Evolutionary conservation across 2,888 invertebrate species (phyloP).

Genomic region (Volucella zonaria): DNA sequence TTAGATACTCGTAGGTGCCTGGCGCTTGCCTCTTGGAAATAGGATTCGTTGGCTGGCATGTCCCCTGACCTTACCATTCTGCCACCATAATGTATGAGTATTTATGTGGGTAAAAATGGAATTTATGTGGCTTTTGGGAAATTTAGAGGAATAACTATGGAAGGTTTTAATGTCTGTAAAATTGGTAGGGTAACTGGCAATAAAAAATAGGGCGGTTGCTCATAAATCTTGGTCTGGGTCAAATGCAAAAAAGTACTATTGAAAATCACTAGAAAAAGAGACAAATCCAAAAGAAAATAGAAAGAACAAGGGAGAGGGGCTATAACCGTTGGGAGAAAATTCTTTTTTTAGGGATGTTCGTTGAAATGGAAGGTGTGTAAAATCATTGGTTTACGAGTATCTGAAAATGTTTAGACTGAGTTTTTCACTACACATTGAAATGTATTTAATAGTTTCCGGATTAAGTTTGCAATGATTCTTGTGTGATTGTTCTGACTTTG

Average conservation of each 20-base stretch:
- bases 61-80: slow-evolving; percentile 64
- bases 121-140: slow-evolving; percentile 73
- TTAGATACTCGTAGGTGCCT: slow-evolving; percentile 50
- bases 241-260: slow-evolving; percentile 63
- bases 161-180: slow-evolving; percentile 73
- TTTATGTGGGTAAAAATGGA: slow-evolving; percentile 72
- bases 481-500: too few species aligned
- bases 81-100: slow-evolving; percentile 72
- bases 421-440: background rate
- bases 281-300: slow-evolving; percentile 21
- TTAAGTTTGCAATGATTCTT: too few species aligned
- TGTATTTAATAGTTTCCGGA: background rate
- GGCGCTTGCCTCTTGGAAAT: background rate
- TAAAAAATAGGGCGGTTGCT: slow-evolving; percentile 69
- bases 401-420: background rate
- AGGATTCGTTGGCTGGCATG: slow-evolving; percentile 58
- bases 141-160: slow-evolving; percentile 73
- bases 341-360: background rate
- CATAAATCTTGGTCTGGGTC: slow-evolving; percentile 66
- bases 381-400: slow-evolving; percentile 6
- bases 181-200: slow-evolving; percentile 71
- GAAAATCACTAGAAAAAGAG: slow-evolving; percentile 30
- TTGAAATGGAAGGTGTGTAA: background rate
- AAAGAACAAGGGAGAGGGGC: background rate
- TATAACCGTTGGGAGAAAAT: background rate